Conservation (phyloP, 2,113 vertebrate genomes). For the Trogon melanurus region DNA sequence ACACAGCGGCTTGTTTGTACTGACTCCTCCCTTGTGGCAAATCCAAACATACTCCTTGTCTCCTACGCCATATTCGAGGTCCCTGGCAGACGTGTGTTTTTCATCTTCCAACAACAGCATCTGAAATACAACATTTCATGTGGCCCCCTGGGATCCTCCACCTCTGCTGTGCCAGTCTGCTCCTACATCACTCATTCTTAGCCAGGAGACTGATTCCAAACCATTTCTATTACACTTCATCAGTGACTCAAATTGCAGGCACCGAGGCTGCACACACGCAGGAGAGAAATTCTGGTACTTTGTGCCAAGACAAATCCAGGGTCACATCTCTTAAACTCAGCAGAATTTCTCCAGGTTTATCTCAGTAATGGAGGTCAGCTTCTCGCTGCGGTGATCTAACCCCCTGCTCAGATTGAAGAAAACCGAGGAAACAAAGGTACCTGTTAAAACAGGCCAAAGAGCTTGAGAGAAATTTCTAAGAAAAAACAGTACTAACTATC, state of each 20-base stretch:
- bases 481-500: background rate
- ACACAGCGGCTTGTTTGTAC: background rate
- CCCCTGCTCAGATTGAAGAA: background rate
- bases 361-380: background rate
- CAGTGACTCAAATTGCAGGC: background rate
- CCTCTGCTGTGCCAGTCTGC: background rate
- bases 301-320: background rate
- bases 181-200: background rate
- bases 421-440: background rate
- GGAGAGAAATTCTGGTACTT: background rate
- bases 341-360: background rate
- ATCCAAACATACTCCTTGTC: background rate
- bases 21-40: conserved; percentile 43
- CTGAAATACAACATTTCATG: background rate
- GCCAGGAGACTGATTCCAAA: background rate
- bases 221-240: background rate
- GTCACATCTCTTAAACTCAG: background rate
- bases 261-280: background rate
- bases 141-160: background rate
- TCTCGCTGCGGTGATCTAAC: background rate
- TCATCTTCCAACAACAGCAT: background rate
- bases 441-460: background rate
- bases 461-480: background rate
- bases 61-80: background rate
- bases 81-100: background rate